Evolutionary conservation across 2,797 vertebrate genomes (phyloP).

Genomic region (Cossypha dichroa): DNA sequence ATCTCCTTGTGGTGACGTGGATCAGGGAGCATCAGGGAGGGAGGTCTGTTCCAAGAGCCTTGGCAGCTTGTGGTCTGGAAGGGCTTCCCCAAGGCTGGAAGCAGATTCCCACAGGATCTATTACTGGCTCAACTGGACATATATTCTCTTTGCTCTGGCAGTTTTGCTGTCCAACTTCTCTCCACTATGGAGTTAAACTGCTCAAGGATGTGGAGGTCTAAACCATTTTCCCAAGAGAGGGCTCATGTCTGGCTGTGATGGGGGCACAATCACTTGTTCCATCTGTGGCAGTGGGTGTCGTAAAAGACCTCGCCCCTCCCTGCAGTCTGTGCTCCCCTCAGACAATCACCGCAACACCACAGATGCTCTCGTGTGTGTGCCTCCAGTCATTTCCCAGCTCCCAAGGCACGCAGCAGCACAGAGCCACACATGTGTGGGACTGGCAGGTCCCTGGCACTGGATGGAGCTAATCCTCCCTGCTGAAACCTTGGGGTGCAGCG

Average conservation of each 20-base stretch:
- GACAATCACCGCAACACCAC: rapidly evolving
- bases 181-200: background rate
- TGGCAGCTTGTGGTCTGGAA: background rate
- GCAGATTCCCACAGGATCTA: background rate
- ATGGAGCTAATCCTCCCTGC: background rate
- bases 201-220: background rate
- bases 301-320: background rate
- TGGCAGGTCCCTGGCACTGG: background rate
- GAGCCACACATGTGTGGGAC: rapidly evolving
- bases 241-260: background rate
- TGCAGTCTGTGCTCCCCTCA: background rate
- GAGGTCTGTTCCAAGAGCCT: background rate
- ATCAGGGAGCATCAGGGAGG: background rate
- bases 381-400: background rate
- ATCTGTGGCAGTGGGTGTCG: background rate
- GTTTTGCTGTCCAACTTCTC: background rate
- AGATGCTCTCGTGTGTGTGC: rapidly evolving
- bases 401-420: rapidly evolving
- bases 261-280: background rate
- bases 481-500: rapidly evolving
- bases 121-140: background rate
- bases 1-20: background rate
- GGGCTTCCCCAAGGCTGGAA: background rate
- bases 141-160: background rate
- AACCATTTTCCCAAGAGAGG: background rate